Conservation (phyloP, 2,113 vertebrate genomes). For the Plestiodon gilberti region DNA sequence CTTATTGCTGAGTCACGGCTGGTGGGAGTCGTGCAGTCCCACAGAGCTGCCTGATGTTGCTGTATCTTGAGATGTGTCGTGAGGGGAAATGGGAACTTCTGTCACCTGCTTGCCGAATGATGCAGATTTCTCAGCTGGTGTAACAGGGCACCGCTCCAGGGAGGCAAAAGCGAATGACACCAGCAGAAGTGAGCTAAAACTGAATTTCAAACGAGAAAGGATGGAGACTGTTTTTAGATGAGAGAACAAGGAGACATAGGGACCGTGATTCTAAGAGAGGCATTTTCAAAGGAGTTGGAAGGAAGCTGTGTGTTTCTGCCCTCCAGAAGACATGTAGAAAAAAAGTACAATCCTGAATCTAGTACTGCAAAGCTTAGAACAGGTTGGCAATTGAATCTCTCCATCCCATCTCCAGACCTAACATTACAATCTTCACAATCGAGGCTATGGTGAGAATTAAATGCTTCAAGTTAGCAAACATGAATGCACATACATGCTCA, state of each 20-base stretch:
- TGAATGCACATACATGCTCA: fast-evolving
- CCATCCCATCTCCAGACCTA: too few relatives aligned
- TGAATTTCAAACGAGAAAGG: neutral
- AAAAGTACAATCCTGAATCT: too few relatives aligned
- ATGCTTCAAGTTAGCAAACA: too few relatives aligned
- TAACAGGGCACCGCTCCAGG: neutral
- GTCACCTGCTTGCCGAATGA: neutral
- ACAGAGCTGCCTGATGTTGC: constrained; percentile 49
- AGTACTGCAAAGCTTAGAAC: too few relatives aligned
- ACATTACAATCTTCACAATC: too few relatives aligned
- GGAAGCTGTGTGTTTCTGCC: too few relatives aligned
- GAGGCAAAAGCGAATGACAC: neutral
- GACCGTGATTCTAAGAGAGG: too few relatives aligned
- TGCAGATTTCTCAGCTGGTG: fast-evolving
- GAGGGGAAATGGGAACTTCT: constrained; percentile 26
- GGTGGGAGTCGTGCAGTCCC: neutral
- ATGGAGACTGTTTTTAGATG: neutral
- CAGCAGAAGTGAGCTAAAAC: neutral
- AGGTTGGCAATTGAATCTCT: neutral
- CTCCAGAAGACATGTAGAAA: too few relatives aligned
- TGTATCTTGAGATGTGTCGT: neutral
- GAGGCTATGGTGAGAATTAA: neutral
- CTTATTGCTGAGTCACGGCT: constrained; percentile 40
- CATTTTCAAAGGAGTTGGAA: too few relatives aligned
- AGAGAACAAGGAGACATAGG: neutral